Conservation (phyloP, 1,140 invertebrate species). For the Mya arenaria region DNA sequence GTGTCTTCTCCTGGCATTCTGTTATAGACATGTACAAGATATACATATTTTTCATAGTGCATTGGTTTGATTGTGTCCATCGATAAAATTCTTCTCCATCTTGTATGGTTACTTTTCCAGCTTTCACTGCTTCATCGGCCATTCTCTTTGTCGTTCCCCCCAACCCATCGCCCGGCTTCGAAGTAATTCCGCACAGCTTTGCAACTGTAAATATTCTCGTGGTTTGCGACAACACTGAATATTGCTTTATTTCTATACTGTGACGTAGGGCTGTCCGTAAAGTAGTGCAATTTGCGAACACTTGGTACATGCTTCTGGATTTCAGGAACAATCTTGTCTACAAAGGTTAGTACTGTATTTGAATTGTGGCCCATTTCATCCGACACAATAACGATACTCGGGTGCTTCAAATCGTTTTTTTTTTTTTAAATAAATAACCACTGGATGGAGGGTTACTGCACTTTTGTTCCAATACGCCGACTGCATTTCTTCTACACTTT, state of each 20-base stretch:
- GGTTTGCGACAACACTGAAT: slow-evolving; percentile 28
- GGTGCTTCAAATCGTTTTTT: not conserved
- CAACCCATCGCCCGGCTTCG: slow-evolving; percentile 35
- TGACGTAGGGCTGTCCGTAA: slow-evolving; percentile 30
- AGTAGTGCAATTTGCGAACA: slow-evolving; percentile 34
- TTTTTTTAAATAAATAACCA: not conserved
- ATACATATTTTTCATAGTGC: slow-evolving; percentile 4
- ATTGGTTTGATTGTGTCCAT: slow-evolving; percentile 18
- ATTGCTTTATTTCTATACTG: slow-evolving; percentile 46
- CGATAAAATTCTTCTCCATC: slow-evolving; percentile 5
- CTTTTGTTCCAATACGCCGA: not conserved
- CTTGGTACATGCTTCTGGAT: not conserved
- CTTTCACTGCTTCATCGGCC: slow-evolving; percentile 38
- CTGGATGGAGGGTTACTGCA: not conserved
- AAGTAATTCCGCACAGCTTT: too few species aligned
- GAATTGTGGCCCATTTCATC: slow-evolving; percentile 29
- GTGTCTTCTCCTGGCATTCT: slow-evolving; percentile 8
- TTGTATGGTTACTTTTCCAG: slow-evolving; percentile 27
- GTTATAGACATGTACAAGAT: slow-evolving; percentile 10
- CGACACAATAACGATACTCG: slow-evolving; percentile 34
- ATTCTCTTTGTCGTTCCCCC: slow-evolving; percentile 36
- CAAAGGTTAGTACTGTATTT: slow-evolving; percentile 15
- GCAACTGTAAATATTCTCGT: not conserved
- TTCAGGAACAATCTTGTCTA: not conserved
- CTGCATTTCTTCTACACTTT: not conserved